These are phyloP conservation scores for Craniophora ligustri DNA, from an alignment of 2,888 invertebrate genomes.

Conservation along the genomic window DNA sequence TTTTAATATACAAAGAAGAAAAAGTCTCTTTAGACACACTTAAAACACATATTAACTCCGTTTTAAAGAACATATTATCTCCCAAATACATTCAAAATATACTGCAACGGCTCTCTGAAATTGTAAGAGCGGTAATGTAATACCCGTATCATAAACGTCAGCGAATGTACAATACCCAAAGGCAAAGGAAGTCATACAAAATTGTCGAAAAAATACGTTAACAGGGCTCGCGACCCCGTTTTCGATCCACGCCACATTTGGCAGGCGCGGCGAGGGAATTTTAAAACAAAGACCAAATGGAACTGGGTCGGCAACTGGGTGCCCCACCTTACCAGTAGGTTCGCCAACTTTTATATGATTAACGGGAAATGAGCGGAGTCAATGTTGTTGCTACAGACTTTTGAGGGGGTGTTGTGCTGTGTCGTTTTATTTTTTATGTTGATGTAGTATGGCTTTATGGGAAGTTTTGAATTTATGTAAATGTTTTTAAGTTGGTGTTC, in stretches of 20 bases:
- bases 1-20: too few species aligned
- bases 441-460: constrained; percentile 4
- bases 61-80: too few species aligned
- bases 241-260: constrained; percentile 70
- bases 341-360: constrained; percentile 45
- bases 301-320: constrained; percentile 50
- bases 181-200: constrained; percentile 56
- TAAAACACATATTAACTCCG: too few species aligned
- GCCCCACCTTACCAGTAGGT: constrained; percentile 44
- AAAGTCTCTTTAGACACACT: too few species aligned
- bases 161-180: constrained; percentile 36
- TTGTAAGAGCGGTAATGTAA: constrained; percentile 24
- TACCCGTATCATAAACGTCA: constrained; percentile 43
- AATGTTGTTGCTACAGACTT: constrained; percentile 35
- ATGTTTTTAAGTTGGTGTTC: too few species aligned
- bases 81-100: not conserved
- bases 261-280: constrained; percentile 69
- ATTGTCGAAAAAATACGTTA: constrained; percentile 51
- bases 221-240: constrained; percentile 65
- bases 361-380: constrained; percentile 39
- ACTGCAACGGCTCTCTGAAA: constrained; percentile 10
- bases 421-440: not conserved
- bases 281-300: constrained; percentile 71
- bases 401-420: constrained; percentile 6
- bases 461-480: too few species aligned